Evolutionary conservation across 2,797 vertebrate genomes (phyloP), one percentile per base, ranked within the genome.

Genomic region (Lerista edwardsae): DNA sequence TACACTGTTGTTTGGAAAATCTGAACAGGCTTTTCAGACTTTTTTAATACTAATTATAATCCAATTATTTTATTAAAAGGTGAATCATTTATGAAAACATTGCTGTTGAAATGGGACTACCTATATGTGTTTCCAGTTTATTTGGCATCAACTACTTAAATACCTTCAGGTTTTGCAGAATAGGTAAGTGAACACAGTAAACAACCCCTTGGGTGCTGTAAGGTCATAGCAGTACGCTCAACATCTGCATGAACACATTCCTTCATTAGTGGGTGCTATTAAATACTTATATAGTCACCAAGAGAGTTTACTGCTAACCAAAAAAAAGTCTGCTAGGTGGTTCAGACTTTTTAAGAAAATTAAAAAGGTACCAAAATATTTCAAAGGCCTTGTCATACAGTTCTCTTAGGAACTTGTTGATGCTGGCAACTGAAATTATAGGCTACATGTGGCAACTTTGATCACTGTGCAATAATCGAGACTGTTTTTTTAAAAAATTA

Each of bases 201-300:
- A 89, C 80, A 91, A 88, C 75, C 11, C 74, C 65, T 74, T 84
- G 81, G 84, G 73, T 85, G 41, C 34, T 91, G 74, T 89, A 84
- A 79, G 90, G 92, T 91, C 82, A 87, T 61, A 76, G 78, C 91
- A 75, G 59, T 55, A 87, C 88, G 84, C 80, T 93, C 88, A 91
- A 39, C 90, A 88, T 91, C 93, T 93, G 87, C 29, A 87, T 31
- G 36, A 90, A 82, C 62, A 83, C 3, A 83, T 84, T 91, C 88
- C 75, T 87, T 88, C 80, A 81, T 86, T 92, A 91, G 91, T 76
- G 75, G 90, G 75, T 64, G 88, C 90, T 71, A 79, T 82, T 89
- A 93, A 93, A 90, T 86, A 74, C 87, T 94, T 90, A 89, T 91
- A 86, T 81, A 92, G 88, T 59, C 85, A 88, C 75, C 75, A 91